These are phyloP conservation scores for Acromyrmex echinatior DNA, from an alignment of 1,140 invertebrate genomes.

Conservation along the genomic window DNA sequence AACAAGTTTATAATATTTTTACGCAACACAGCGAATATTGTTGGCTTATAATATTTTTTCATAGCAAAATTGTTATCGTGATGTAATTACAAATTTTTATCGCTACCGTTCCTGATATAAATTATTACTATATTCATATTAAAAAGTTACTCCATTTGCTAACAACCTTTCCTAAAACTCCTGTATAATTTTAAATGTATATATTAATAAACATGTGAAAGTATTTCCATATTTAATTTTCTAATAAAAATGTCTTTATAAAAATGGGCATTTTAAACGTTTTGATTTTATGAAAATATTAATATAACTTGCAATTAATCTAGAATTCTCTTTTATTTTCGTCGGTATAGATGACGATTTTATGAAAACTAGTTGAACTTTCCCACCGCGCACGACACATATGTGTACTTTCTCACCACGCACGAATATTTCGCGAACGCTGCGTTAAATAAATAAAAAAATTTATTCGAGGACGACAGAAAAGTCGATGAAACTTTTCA, in stretches of 20 bases:
- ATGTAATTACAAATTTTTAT: neutral
- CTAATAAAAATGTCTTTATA: neutral
- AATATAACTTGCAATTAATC: neutral
- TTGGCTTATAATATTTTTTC: neutral
- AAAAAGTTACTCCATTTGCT: neutral
- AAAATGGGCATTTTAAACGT: neutral
- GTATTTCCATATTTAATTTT: neutral
- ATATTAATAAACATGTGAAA: neutral
- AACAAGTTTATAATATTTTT: neutral
- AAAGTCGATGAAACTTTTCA: constrained; percentile 11
- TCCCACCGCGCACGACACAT: neutral
- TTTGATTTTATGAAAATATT: neutral
- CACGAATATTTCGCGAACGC: neutral
- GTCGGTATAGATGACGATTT: neutral
- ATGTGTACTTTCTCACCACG: neutral
- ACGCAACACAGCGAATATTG: neutral
- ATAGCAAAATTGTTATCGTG: neutral
- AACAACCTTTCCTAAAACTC: neutral
- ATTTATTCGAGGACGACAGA: neutral
- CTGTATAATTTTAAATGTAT: neutral
- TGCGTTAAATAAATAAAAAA: constrained; percentile 13
- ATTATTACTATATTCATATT: constrained; percentile 2
- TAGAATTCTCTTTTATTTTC: neutral
- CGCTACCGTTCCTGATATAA: neutral
- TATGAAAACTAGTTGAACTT: neutral